phyloP scores from a whole-genome alignment of 2,113 vertebrate species.

The Aphelocoma coerulescens region DNA sequence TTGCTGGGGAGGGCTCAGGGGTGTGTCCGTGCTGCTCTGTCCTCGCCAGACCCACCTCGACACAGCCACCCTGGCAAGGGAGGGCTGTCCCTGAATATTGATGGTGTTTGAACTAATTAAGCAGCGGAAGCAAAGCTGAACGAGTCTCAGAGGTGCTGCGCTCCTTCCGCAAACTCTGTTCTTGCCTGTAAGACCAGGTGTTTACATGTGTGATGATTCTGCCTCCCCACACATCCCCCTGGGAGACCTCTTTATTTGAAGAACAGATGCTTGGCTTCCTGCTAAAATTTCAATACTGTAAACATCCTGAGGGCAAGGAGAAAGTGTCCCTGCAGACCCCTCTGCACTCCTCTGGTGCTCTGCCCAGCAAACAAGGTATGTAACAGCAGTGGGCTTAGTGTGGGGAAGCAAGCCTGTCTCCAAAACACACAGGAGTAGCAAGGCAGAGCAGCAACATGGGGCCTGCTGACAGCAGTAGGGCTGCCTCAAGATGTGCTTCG shows the following conservation, averaged over 20 bases:
- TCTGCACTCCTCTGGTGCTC: background rate
- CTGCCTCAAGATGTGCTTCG: background rate
- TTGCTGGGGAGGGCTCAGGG: background rate
- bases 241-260: conserved; percentile 19
- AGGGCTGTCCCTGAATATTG: background rate
- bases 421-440: background rate
- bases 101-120: conserved; percentile 25
- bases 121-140: conserved; percentile 26
- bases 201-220: conserved; percentile 7
- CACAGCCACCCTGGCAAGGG: background rate
- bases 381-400: background rate
- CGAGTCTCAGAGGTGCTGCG: background rate
- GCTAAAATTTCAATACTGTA: background rate
- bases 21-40: accelerated
- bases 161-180: background rate
- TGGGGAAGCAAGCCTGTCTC: background rate
- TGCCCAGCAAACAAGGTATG: background rate
- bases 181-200: conserved; percentile 14
- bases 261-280: conserved; percentile 49
- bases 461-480: background rate
- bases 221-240: background rate
- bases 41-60: background rate
- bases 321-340: background rate
- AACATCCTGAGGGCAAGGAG: background rate
- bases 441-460: background rate